These are phyloP conservation scores for Parelbella ahira DNA, from an alignment of 2,888 invertebrate species.

Conservation along the genomic window DNA sequence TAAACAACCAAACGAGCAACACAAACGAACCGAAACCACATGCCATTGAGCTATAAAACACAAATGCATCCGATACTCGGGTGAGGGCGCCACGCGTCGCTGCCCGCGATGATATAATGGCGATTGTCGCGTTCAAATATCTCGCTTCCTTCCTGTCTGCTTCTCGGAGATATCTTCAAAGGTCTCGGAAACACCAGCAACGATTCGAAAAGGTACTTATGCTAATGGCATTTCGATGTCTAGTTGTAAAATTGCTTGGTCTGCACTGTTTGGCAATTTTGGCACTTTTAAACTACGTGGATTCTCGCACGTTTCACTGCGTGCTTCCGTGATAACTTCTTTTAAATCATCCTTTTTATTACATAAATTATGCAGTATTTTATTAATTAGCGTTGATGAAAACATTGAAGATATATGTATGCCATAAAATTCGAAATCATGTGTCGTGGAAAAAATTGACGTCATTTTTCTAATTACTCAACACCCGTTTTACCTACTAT, in stretches of 20 bases:
- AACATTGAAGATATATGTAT: too few species aligned
- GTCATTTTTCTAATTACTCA: too few species aligned
- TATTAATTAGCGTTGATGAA: too few species aligned
- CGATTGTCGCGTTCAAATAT: slow-evolving; percentile 55
- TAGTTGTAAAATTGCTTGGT: slow-evolving; percentile 10
- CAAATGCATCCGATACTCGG: slow-evolving; percentile 28
- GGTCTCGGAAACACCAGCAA: slow-evolving; percentile 14
- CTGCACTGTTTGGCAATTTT: too few species aligned
- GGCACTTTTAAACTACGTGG: too few species aligned
- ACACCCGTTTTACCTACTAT: too few species aligned
- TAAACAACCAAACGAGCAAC: slow-evolving; percentile 12
- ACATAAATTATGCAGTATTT: too few species aligned
- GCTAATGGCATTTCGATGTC: slow-evolving; percentile 36
- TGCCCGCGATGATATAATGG: slow-evolving; percentile 52
- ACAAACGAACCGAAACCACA: slow-evolving; percentile 23
- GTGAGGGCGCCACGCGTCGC: slow-evolving; percentile 46
- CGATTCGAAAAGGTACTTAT: slow-evolving; percentile 31
- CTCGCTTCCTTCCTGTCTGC: slow-evolving; percentile 62
- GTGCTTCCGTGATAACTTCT: too few species aligned
- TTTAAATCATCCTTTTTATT: too few species aligned
- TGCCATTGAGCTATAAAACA: slow-evolving; percentile 29
- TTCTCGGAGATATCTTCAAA: slow-evolving; percentile 37
- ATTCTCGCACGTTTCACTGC: too few species aligned
- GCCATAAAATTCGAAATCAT: too few species aligned
- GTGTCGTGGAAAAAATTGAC: too few species aligned